Conservation (phyloP, 2,888 invertebrate genomes). For the Pecten maximus region DNA sequence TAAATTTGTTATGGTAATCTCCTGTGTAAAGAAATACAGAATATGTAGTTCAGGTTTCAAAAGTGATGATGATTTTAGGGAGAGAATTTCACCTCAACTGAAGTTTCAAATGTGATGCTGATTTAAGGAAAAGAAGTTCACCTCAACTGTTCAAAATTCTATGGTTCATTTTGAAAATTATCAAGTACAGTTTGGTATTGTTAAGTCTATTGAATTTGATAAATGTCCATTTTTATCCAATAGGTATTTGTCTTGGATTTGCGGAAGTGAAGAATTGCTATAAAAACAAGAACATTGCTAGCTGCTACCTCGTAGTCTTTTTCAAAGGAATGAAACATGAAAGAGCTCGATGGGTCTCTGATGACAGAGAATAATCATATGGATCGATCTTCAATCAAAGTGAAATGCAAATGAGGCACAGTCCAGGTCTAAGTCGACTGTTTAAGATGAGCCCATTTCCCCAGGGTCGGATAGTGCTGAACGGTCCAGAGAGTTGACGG, state of each 20-base stretch:
- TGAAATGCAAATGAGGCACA: background rate
- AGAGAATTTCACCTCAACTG: too few relatives aligned
- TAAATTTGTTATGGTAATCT: too few relatives aligned
- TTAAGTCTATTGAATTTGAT: background rate
- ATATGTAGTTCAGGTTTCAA: too few relatives aligned
- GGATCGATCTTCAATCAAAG: background rate
- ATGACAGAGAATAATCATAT: background rate
- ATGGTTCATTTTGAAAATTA: too few relatives aligned
- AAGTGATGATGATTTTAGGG: too few relatives aligned
- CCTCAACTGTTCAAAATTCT: too few relatives aligned
- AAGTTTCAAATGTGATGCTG: too few relatives aligned
- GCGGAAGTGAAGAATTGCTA: conserved; percentile 72
- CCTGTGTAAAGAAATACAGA: too few relatives aligned
- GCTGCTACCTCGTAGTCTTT: conserved; percentile 34
- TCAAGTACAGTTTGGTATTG: too few relatives aligned
- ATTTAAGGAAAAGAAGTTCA: too few relatives aligned
- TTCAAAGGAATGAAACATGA: conserved; percentile 17
- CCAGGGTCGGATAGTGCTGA: background rate
- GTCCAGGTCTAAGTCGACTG: background rate
- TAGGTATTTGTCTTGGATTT: conserved; percentile 81
- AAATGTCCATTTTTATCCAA: conserved; percentile 51
- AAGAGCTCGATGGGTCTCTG: background rate
- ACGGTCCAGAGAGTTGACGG: background rate
- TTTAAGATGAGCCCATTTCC: background rate
- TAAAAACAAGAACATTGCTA: background rate